Evolutionary conservation across 1,140 invertebrate genomes (phyloP).

Genomic region (Lepidotrigona ventralis): DNA sequence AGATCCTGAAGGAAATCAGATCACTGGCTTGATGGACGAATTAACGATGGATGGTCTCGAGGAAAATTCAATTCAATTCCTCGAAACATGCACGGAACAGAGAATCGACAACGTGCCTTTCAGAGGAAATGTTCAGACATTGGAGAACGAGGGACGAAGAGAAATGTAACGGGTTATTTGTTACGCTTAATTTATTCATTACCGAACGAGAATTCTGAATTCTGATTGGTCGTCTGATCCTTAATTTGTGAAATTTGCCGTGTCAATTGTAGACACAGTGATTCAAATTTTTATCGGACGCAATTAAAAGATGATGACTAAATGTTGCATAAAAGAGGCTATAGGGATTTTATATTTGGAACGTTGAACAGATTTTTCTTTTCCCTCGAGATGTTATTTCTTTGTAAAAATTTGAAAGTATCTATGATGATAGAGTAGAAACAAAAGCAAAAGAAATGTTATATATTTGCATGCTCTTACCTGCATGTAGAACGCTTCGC

Average conservation of each 20-base stretch:
- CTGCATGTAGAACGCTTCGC: conserved; percentile 92
- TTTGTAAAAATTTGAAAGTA: background rate
- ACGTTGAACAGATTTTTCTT: no score
- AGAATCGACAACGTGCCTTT: background rate
- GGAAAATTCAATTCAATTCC: conserved; percentile 15
- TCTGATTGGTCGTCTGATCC: no score
- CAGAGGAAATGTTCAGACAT: background rate
- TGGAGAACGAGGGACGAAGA: background rate
- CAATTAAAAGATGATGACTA: no score
- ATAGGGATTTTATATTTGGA: background rate
- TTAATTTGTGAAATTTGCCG: no score
- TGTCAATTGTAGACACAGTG: no score
- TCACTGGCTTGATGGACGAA: conserved; percentile 10
- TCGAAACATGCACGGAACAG: no score
- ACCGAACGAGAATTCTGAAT: no score
- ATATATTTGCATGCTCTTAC: conserved; percentile 77
- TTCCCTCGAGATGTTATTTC: background rate
- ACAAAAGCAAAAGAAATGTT: no score
- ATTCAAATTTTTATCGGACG: no score
- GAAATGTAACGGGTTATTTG: background rate
- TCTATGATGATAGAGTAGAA: no score
- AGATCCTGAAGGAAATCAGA: background rate
- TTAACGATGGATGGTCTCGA: background rate
- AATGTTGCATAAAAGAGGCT: background rate
- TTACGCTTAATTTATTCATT: background rate